These are phyloP conservation scores for Cardiocondyla obscurior DNA, from an alignment of 1,140 invertebrate genomes.

Conservation along the genomic window DNA sequence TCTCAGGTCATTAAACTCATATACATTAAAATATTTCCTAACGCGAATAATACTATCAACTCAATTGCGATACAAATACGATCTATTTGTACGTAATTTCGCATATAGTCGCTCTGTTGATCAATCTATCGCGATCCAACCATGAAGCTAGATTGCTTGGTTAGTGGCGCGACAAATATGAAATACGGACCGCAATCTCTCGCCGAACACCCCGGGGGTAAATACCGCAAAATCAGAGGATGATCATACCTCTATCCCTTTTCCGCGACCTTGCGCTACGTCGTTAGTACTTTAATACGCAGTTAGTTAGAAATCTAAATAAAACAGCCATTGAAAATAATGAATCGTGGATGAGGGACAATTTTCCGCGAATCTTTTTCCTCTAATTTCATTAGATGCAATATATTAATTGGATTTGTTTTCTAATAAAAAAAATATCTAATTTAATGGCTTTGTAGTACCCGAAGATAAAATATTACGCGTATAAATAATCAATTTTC, in stretches of 20 bases:
- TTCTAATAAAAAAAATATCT: neutral
- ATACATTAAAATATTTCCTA: neutral
- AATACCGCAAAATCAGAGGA: slow-evolving; percentile 38
- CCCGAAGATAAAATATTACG: neutral
- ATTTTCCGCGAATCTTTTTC: neutral
- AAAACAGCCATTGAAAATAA: neutral
- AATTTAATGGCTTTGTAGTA: neutral
- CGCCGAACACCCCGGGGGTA: slow-evolving; percentile 32
- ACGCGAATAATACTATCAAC: neutral
- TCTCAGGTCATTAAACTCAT: neutral
- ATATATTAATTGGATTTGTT: neutral
- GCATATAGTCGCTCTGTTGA: neutral
- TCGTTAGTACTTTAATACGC: neutral
- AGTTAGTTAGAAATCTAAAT: neutral
- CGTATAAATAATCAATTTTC: neutral
- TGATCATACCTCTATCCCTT: neutral
- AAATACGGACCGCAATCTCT: slow-evolving; percentile 64
- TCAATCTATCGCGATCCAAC: slow-evolving; percentile 37
- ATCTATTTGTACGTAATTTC: slow-evolving; percentile 1
- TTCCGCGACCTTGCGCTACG: neutral
- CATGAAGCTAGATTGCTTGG: slow-evolving; percentile 59
- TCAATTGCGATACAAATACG: neutral
- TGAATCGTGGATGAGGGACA: neutral
- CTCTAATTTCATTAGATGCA: neutral
- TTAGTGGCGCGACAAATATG: slow-evolving; percentile 69